Evolutionary conservation across 2,797 vertebrate species (phyloP).

Genomic region (Capromys pilorides): DNA sequence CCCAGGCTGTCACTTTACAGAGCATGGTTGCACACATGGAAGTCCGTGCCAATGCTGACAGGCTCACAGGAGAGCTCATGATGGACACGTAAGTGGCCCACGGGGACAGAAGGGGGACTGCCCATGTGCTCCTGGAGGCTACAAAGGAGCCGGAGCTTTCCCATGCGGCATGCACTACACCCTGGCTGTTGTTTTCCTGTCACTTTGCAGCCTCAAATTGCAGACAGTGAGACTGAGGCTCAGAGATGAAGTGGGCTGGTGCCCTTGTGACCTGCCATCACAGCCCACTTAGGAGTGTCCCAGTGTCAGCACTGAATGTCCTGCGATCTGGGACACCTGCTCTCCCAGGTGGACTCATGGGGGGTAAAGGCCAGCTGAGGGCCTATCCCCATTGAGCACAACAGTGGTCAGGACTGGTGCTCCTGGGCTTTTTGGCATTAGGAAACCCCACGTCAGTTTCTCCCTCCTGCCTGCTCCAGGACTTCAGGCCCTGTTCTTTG

Average conservation of each 20-base stretch:
- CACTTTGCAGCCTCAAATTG: not conserved
- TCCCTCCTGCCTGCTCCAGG: not conserved
- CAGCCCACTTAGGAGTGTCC: not conserved
- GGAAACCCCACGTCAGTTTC: not conserved
- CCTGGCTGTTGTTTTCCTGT: not conserved
- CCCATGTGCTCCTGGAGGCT: fast-evolving
- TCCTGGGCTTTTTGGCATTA: not conserved
- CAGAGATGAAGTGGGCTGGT: not conserved
- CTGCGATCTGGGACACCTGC: fast-evolving
- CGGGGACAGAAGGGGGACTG: not conserved
- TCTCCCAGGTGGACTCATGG: not conserved
- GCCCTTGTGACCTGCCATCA: not conserved
- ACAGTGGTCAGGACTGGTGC: fast-evolving
- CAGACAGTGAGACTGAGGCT: not conserved
- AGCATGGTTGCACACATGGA: slow-evolving; percentile 6
- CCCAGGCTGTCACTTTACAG: slow-evolving; percentile 56
- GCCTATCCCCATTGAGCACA: not conserved
- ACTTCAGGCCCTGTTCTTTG: not conserved
- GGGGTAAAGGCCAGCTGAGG: no score
- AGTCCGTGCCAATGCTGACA: not conserved
- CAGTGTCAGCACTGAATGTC: not conserved
- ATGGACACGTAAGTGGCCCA: slow-evolving; percentile 63
- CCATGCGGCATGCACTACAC: fast-evolving
- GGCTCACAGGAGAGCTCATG: slow-evolving; percentile 64
- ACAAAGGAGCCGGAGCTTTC: fast-evolving